Evolutionary conservation across 2,888 invertebrate genomes (phyloP).

Genomic region (Phorcus lineatus): DNA sequence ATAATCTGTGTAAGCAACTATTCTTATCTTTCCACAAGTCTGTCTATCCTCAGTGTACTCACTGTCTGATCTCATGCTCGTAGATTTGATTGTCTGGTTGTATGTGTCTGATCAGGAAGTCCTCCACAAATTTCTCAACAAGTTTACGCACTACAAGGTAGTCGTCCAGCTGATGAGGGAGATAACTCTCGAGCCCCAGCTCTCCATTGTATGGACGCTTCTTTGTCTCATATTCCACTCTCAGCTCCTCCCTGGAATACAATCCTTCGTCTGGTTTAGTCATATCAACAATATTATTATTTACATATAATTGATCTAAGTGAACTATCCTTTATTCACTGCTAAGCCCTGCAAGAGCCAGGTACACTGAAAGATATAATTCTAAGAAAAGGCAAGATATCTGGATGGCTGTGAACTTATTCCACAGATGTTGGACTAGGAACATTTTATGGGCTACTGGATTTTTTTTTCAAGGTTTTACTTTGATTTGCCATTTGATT

Average conservation of each 20-base stretch:
- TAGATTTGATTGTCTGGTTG: slow-evolving; percentile 32
- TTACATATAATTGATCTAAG: no score
- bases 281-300: not conserved
- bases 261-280: not conserved
- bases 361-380: no score
- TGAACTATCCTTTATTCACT: no score
- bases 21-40: no score
- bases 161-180: slow-evolving; percentile 62
- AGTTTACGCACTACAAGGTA: slow-evolving; percentile 59
- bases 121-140: slow-evolving; percentile 64
- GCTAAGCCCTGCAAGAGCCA: no score
- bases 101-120: slow-evolving; percentile 60
- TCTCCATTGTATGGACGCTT: slow-evolving; percentile 66
- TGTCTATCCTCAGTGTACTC: not conserved
- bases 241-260: slow-evolving; percentile 51
- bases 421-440: no score
- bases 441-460: no score
- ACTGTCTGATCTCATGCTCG: slow-evolving; percentile 34
- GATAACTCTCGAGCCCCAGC: slow-evolving; percentile 63
- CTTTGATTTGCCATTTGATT: no score
- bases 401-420: no score
- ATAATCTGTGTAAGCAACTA: no score
- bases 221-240: slow-evolving; percentile 59
- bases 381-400: no score
- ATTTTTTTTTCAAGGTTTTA: no score